Evolutionary conservation across 2,797 vertebrate species (phyloP).

Genomic region (Coregonus sp.): DNA sequence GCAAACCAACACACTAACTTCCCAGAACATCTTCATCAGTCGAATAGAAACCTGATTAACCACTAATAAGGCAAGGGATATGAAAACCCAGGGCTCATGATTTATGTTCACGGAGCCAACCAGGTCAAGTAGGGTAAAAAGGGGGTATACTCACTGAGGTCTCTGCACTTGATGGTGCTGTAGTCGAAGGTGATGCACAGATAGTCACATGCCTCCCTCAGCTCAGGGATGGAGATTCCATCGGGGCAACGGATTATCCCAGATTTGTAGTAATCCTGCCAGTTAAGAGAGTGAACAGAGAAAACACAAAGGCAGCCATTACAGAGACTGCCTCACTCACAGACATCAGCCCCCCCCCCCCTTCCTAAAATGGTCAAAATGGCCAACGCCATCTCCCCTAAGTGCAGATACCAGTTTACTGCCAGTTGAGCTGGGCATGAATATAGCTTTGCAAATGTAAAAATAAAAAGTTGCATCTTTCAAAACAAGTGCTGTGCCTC

Average conservation of each 20-base stretch:
- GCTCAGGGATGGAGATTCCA: constrained; percentile 97
- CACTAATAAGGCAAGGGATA: background rate
- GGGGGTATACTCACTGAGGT: constrained; percentile 90
- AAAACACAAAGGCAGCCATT: constrained; percentile 22
- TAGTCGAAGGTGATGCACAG: constrained; percentile 99
- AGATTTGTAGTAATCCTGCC: constrained; percentile 98
- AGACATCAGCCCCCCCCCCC: background rate
- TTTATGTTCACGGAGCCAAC: background rate
- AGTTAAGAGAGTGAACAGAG: constrained; percentile 53
- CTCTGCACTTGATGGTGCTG: constrained; percentile 99
- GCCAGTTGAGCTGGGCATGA: background rate
- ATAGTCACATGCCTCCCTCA: constrained; percentile 99
- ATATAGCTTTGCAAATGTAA: background rate
- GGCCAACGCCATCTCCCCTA: background rate
- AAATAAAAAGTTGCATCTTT: background rate
- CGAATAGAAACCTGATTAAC: background rate
- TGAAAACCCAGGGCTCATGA: background rate
- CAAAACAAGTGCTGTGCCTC: background rate
- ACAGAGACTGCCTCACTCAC: background rate
- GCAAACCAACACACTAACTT: background rate
- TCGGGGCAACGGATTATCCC: constrained; percentile 98
- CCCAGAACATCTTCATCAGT: background rate
- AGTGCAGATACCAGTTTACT: background rate
- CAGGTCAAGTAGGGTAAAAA: background rate
- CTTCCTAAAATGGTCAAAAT: background rate